phyloP scores from a whole-genome alignment of 2,888 invertebrate species.

The Drosophila nr. medialis region DNA sequence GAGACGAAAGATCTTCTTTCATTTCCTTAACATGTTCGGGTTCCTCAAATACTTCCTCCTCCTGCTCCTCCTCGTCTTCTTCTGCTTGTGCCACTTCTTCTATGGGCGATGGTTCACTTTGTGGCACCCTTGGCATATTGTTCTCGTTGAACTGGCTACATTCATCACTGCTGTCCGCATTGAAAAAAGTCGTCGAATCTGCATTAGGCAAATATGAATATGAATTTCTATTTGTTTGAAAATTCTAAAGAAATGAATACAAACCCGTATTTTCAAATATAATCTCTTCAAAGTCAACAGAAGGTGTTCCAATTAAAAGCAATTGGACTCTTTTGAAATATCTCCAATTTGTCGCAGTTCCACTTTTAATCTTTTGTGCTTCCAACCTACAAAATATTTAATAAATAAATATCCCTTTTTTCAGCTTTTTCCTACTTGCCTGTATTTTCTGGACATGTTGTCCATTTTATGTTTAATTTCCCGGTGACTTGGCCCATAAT shows the following conservation, averaged over 20 bases:
- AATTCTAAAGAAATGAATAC: background rate
- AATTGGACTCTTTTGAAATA: slow-evolving; percentile 49
- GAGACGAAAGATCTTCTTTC: background rate
- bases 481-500: slow-evolving; percentile 32
- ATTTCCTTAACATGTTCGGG: background rate
- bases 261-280: slow-evolving; percentile 47
- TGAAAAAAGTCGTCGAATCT: slow-evolving; percentile 29
- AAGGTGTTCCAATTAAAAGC: slow-evolving; percentile 33
- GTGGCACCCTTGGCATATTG: background rate
- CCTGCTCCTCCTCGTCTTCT: background rate
- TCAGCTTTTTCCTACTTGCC: slow-evolving; percentile 11
- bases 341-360: slow-evolving; percentile 47
- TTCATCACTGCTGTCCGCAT: slow-evolving; percentile 30
- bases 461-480: slow-evolving; percentile 63
- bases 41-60: background rate
- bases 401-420: background rate
- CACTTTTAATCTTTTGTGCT: slow-evolving; percentile 32
- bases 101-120: background rate
- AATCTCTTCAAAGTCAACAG: slow-evolving; percentile 52
- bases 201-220: background rate
- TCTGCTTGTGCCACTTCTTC: slow-evolving; percentile 2
- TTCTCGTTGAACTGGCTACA: background rate
- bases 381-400: slow-evolving; percentile 37
- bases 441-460: slow-evolving; percentile 60
- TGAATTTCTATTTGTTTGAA: background rate